Evolutionary conservation across 2,797 vertebrate species (phyloP), one percentile per base, ranked within the genome.

Genomic region (Acanthiza pusilla): DNA sequence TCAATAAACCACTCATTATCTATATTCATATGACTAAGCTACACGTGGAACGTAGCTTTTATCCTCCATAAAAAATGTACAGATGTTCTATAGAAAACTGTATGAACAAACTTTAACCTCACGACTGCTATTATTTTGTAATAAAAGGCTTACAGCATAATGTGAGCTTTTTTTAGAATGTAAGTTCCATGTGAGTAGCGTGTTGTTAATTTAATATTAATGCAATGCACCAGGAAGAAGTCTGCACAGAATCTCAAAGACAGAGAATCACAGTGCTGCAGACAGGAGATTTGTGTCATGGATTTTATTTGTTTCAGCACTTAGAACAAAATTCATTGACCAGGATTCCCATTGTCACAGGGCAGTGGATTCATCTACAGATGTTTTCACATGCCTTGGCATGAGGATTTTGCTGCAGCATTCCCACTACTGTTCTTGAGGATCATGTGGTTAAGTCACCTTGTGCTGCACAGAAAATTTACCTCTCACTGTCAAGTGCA

Each of bases 141-240:
- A 97, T 97, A 97, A 97, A 97, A 97, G 96, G 96, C 96, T 97
- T 96, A 97, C 96, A 96, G 96, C 96, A 97, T 96, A 97, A 97
- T 96, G 96, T 68, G 95, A 95, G 95, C 95, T 97, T 97, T 97
- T 97, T 98, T 97, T 95, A 97, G 96, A 97, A 85, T 88, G 71
- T 85, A 97, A 96, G 95, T 96, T 97, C 94, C 90, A 78, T 96
- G 94, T 94, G 96, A 96, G 95, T 85, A 93, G 94, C 54, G 88
- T 97, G 96, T 94, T 96, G 96, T 95, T 98, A 97, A 97, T 97
- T 98, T 97, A 97, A 96, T 95, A 95, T 97, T 96, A 97, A 97
- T 96, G 97, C 95, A 91, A 90, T 93, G 93, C 95, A 96, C 94
- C 95, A 93, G 96, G 61, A 83, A 95, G 93, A 97, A 96, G 91